Percentiles rank a stretch among this genome's conserved stretches.
Conservation (phyloP, 1,140 invertebrate species). For the Oscheius sp. region DNA sequence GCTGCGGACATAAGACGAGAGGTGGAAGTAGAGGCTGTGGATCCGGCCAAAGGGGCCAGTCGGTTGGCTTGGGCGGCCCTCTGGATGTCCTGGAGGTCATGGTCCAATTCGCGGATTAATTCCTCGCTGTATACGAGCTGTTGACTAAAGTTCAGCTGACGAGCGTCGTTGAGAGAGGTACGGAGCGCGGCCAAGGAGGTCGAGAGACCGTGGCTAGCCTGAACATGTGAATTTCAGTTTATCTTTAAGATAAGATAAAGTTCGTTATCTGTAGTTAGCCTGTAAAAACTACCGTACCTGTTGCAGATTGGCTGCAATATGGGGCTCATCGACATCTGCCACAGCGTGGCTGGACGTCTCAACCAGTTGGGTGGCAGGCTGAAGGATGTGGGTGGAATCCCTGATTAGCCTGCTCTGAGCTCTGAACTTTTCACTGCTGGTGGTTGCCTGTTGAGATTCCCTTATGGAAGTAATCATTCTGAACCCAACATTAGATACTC, state of each 20-base stretch:
- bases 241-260: too few relatives aligned
- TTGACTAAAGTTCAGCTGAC: slow-evolving; percentile 81
- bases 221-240: too few relatives aligned
- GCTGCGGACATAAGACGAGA: slow-evolving; percentile 68
- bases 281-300: too few relatives aligned
- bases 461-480: slow-evolving; percentile 42
- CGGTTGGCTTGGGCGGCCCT: slow-evolving; percentile 71
- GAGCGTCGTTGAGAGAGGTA: slow-evolving; percentile 76
- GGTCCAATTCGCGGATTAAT: slow-evolving; percentile 74
- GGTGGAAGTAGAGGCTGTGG: slow-evolving; percentile 53
- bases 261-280: too few relatives aligned
- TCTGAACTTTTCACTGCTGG: slow-evolving; percentile 64
- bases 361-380: slow-evolving; percentile 72
- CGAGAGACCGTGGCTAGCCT: slow-evolving; percentile 74
- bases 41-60: slow-evolving; percentile 82
- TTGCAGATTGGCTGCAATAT: slow-evolving; percentile 71
- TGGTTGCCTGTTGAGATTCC: slow-evolving; percentile 72
- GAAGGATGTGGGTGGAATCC: slow-evolving; percentile 43
- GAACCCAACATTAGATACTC: not conserved
- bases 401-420: slow-evolving; percentile 57
- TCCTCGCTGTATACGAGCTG: slow-evolving; percentile 67
- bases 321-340: slow-evolving; percentile 76
- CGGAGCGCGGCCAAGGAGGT: slow-evolving; percentile 76
- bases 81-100: slow-evolving; percentile 78
- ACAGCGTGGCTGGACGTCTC: slow-evolving; percentile 74